phyloP scores from a whole-genome alignment of 2,888 invertebrate species.

The Coelogynopora nodosa region DNA sequence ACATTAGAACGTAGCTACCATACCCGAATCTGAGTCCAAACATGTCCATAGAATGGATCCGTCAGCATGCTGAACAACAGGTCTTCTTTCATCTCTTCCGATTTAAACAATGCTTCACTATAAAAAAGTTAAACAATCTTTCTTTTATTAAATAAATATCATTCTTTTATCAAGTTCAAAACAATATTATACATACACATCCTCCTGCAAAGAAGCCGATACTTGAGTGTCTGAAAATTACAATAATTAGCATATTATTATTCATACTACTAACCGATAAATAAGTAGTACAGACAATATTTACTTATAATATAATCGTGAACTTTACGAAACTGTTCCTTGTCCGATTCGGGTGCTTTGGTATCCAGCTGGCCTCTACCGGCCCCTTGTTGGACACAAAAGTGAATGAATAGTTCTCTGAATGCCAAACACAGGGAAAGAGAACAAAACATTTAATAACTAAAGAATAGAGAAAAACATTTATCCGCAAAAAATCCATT shows the following conservation, averaged over 20 bases:
- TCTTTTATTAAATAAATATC: too few relatives aligned
- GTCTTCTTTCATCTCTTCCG: neutral
- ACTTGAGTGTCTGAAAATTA: neutral
- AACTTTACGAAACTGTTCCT: neutral
- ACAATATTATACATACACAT: neutral
- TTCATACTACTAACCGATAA: too few relatives aligned
- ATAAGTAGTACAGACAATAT: too few relatives aligned
- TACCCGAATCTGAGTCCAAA: neutral
- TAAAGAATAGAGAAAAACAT: too few relatives aligned
- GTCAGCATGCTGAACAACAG: neutral
- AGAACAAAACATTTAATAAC: too few relatives aligned
- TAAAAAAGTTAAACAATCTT: too few relatives aligned
- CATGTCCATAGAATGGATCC: neutral
- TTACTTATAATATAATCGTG: neutral
- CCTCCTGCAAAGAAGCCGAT: neutral
- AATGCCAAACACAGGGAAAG: neutral
- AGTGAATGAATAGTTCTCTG: neutral
- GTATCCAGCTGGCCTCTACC: neutral
- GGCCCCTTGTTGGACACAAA: neutral
- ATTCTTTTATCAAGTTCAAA: too few relatives aligned
- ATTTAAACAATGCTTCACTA: neutral
- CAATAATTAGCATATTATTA: neutral
- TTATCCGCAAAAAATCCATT: too few relatives aligned
- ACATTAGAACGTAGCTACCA: too few relatives aligned
- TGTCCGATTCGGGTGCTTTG: neutral